These are phyloP conservation scores for Varecia variegata DNA, from an alignment of 2,797 vertebrate species.

Conservation along the genomic window DNA sequence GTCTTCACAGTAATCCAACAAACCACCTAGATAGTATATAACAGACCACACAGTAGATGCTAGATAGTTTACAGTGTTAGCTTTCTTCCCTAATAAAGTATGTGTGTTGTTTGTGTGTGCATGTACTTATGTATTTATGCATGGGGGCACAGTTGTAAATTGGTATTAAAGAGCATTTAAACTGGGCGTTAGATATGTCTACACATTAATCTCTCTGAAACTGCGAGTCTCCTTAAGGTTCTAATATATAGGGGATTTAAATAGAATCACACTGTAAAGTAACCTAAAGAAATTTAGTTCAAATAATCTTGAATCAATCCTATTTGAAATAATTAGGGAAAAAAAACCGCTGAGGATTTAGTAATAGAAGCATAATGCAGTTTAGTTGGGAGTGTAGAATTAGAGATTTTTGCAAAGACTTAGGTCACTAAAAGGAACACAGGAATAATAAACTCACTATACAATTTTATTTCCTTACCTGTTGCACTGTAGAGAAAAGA, in stretches of 20 bases:
- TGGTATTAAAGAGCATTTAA: background rate
- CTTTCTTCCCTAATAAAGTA: background rate
- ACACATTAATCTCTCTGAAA: background rate
- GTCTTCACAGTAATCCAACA: background rate
- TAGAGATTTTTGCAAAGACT: background rate
- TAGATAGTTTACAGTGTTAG: background rate
- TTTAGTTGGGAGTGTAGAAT: background rate
- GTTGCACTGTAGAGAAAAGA: background rate
- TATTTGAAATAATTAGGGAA: slow-evolving; percentile 40
- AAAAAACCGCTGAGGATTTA: background rate
- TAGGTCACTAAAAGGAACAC: background rate
- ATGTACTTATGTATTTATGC: background rate
- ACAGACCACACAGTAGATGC: background rate
- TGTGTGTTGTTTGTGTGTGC: background rate
- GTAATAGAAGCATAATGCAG: background rate
- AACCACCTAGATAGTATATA: background rate
- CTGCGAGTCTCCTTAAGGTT: background rate
- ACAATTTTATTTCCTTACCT: background rate
- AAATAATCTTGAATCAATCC: background rate
- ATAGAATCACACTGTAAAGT: slow-evolving; percentile 9
- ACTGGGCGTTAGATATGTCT: background rate
- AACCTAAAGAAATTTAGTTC: slow-evolving; percentile 6
- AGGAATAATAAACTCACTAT: background rate
- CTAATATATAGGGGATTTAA: slow-evolving; percentile 4
- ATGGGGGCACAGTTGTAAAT: background rate